phyloP scores from a whole-genome alignment of 2,113 vertebrate genomes.

The Fulica atra region DNA sequence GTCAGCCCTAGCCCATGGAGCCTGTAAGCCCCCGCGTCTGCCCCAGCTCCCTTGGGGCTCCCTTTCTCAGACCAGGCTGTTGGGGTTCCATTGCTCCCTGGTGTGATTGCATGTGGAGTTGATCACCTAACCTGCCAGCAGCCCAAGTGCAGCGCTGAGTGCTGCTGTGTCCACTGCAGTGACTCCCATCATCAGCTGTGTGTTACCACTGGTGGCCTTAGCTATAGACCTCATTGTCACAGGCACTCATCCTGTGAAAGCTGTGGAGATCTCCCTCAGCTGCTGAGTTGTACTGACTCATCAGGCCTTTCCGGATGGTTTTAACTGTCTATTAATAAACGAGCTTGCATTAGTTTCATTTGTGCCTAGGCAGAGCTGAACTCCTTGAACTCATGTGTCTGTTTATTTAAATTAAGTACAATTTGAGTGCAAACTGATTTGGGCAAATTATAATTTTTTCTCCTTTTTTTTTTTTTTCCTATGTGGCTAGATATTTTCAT shows the following conservation, averaged over 20 bases:
- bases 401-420: slow-evolving; percentile 6
- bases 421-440: not conserved
- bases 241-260: not conserved
- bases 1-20: not conserved
- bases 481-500: not conserved
- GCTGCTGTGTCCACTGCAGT: accelerated
- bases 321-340: not conserved
- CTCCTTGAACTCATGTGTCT: not conserved
- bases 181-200: accelerated
- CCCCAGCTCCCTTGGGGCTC: not conserved
- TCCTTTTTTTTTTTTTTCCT: not conserved
- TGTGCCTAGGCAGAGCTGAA: slow-evolving; percentile 10
- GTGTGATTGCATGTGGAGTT: accelerated
- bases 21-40: accelerated
- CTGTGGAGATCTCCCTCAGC: not conserved
- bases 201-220: not conserved
- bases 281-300: not conserved
- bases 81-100: not conserved
- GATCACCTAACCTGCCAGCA: not conserved
- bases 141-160: accelerated
- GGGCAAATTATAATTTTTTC: not conserved
- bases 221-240: not conserved
- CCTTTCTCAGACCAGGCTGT: not conserved
- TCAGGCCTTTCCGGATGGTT: not conserved
- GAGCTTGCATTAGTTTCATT: not conserved